Evolutionary conservation across 2,888 invertebrate genomes (phyloP).

Genomic region (Quadriops clusia): DNA sequence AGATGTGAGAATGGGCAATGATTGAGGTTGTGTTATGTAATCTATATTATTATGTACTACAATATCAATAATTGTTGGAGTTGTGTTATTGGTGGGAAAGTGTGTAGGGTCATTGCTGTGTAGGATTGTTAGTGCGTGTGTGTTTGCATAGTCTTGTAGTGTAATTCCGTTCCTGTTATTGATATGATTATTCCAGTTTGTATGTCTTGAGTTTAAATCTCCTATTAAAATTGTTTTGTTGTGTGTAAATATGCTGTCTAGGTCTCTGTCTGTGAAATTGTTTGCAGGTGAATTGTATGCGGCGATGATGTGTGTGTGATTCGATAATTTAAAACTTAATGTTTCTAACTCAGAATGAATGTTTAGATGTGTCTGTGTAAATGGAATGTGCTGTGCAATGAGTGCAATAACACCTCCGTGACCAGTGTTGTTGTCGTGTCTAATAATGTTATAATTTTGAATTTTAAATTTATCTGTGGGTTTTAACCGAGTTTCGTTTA

Average conservation of each 20-base stretch:
- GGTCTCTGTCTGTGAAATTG: slow-evolving; percentile 7
- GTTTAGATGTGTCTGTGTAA: background rate
- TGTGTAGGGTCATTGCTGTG: too few species aligned
- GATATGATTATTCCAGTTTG: too few species aligned
- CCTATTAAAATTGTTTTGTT: slow-evolving; percentile 10
- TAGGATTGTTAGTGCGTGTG: too few species aligned
- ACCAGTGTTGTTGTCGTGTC: slow-evolving; percentile 3
- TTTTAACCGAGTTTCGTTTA: slow-evolving; percentile 12
- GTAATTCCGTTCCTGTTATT: too few species aligned
- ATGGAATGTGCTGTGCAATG: slow-evolving; percentile 3
- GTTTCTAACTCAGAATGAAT: slow-evolving; percentile 9
- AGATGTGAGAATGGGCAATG: too few species aligned
- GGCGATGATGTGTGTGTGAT: slow-evolving; percentile 8
- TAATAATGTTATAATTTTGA: slow-evolving; percentile 4
- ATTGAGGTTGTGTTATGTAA: too few species aligned
- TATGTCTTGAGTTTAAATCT: slow-evolving; percentile 9
- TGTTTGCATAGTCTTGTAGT: too few species aligned
- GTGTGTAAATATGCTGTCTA: slow-evolving; percentile 4
- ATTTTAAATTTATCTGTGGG: slow-evolving; percentile 6
- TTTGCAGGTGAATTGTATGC: slow-evolving; percentile 10
- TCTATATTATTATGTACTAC: too few species aligned
- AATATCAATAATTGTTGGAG: too few species aligned
- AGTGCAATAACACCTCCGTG: slow-evolving; percentile 2
- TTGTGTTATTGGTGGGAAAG: too few species aligned
- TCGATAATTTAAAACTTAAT: slow-evolving; percentile 8